Conservation (phyloP, 2,888 invertebrate species). For the Vanessa cardui region DNA sequence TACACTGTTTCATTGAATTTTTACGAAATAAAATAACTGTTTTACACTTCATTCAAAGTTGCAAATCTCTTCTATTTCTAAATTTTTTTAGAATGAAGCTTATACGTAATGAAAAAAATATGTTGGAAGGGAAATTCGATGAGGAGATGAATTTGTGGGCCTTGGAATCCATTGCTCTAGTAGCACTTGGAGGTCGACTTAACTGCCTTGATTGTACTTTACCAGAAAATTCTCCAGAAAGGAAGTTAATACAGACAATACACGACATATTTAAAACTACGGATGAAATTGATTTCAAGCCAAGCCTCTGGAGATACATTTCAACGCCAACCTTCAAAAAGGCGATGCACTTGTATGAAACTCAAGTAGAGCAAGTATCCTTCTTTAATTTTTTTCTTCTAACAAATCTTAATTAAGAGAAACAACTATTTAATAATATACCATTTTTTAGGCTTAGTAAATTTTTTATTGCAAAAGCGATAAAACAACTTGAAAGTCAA, state of each 20-base stretch:
- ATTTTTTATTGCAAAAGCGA: constrained; percentile 30
- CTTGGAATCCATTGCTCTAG: constrained; percentile 77
- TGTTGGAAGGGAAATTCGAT: constrained; percentile 79
- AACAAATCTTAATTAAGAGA: background rate
- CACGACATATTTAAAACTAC: constrained; percentile 53
- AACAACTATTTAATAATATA: background rate
- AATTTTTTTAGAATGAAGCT: constrained; percentile 73
- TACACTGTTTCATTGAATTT: background rate
- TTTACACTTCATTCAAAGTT: no score
- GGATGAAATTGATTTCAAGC: constrained; percentile 59
- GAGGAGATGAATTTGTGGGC: constrained; percentile 84
- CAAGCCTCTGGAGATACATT: constrained; percentile 57
- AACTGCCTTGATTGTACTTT: constrained; percentile 59
- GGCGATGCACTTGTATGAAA: constrained; percentile 60
- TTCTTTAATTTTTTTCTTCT: background rate
- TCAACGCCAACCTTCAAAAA: constrained; percentile 56
- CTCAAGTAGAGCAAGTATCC: constrained; percentile 55
- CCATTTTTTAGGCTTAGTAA: constrained; percentile 26
- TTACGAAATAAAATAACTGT: no score
- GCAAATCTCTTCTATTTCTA: background rate
- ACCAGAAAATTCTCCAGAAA: constrained; percentile 55
- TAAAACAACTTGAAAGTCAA: constrained; percentile 49
- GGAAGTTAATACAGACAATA: constrained; percentile 55
- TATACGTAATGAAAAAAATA: constrained; percentile 74
- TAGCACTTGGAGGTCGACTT: constrained; percentile 62